Base-by-base conservation (phyloP, 1,140 invertebrate genomes). In the Eumeta japonica region DNA sequence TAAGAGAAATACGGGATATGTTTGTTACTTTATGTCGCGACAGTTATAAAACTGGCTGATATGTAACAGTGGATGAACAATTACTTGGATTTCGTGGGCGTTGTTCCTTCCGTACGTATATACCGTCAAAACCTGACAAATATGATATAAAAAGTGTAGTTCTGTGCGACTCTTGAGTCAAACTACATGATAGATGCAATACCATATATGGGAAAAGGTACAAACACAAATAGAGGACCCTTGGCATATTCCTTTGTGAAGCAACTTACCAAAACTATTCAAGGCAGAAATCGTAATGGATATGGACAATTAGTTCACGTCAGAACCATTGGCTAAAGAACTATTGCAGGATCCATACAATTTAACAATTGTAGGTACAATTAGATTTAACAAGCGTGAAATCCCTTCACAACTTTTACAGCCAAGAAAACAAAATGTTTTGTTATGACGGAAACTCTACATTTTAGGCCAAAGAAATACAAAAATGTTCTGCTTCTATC, bases 251-350 rank as follows among this genome's bases (percentile, higher is more conserved):
- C 48, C 45, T 62, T 35, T 31, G 37, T 43, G 10, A 46, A 48
- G 30, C 37, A 48, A 35, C 9, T 45, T 1, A 39, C 45, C 27
- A 43, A 45, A 40, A 34, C 41, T 10, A 44, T 67, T 16, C 43
- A 62, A 37, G 52, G 54, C 1, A 45, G 46, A 10, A 58, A 68
- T 28, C 38, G 57, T 9, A 67, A 72, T 30, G 37, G 76, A 59
- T 3, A 53, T 53, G 27, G 67, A 75, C 37, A 70, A 75, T 28
- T 75, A 58, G 58, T 75, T 67, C 46, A 68, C 63, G 3, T 57
- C 49, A 4, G 34, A 71, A 27, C 50, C 52, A 17, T 28, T 70
- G 28, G 44, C 50, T 3, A 35, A 42, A 38, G 12, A 39, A 15
- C 37, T 62, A 39, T 32, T 56, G 5, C 35, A 46, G 4, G 20